A percentile compares a stretch with the other conserved stretches of the same genome.
Conservation (phyloP, 2,888 invertebrate species). For the Lithophane leautieri region DNA sequence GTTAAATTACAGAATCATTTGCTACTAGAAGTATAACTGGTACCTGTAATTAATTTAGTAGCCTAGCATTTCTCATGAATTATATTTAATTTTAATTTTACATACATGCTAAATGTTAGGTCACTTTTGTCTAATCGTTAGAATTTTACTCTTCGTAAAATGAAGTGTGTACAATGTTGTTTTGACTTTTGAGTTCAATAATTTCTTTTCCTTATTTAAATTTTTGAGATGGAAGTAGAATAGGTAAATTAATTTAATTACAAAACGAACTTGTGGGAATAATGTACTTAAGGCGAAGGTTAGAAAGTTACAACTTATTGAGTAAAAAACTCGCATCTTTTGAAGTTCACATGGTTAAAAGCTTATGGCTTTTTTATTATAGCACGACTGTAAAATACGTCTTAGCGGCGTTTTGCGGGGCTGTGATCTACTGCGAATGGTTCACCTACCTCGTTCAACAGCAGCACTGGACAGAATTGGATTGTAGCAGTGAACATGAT, state of each 20-base stretch:
- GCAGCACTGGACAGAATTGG: constrained; percentile 83
- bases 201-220: constrained; percentile 26
- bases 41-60: too few species aligned
- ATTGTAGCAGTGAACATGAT: constrained; percentile 86
- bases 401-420: constrained; percentile 73
- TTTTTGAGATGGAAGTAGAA: constrained; percentile 43
- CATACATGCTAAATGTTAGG: not conserved
- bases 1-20: not conserved
- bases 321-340: not conserved
- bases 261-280: constrained; percentile 25
- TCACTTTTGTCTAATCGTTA: not conserved
- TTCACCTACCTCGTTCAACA: constrained; percentile 86
- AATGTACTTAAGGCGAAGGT: constrained; percentile 81
- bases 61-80: accelerated
- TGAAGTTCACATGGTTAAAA: constrained; percentile 32
- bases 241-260: constrained; percentile 33
- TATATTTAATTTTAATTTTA: not conserved
- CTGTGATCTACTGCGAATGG: constrained; percentile 90
- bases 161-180: constrained; percentile 36
- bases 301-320: constrained; percentile 1
- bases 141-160: constrained; percentile 11
- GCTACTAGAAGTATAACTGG: not conserved
- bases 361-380: constrained; percentile 58
- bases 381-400: constrained; percentile 82
- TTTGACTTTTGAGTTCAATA: constrained; percentile 49